Base-by-base conservation (phyloP, 2,888 invertebrate species). In the Hybos culiciformis region DNA sequence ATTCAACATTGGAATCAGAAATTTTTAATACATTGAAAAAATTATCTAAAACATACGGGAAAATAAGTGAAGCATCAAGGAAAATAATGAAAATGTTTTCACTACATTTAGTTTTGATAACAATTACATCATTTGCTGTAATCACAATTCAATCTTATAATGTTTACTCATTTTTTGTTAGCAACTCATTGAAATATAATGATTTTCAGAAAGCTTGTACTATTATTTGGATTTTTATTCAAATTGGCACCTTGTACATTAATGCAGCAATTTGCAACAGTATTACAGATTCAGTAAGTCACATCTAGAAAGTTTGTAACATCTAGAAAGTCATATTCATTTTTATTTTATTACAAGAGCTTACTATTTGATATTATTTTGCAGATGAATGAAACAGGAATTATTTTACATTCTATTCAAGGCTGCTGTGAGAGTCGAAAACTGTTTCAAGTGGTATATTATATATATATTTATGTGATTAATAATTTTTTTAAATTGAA, bases 91-190 rank as follows among this genome's bases (percentile, higher is more conserved):
- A 48, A 3, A 51, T 55, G n/a, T 59, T 56, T 43, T 48, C 53
- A 0, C 51, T 48, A 37, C 57, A 59, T 48, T 43, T 58, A 26
- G 19, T 58, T 5, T 47, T 54, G 15, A 44, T 55, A 38, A 59
- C 54, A 3, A 49, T 53, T 5, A 48, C 51, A 5, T 56, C 54
- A 1, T 53, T 59, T 41, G 56, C 46, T 21, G 54, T 57, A 18
- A 52, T 59, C 15, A 59, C 57, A 5, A 51, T 57, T 18, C 58
- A 59, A 39, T 54, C 53, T 11, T 58, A 56, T 32, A 57, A 57
- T 47, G 42, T 59, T 2, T 59, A 56, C 45, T 53, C 55, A 1
- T 43, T 26, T 14, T 42, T 56, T 40, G 42, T 55, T 1, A 48
- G 51, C 34, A 50, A 53, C 5, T 50, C 54, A 2, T 29, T 55